Percentiles rank a stretch among this genome's conserved stretches.
Conservation (phyloP, 2,888 invertebrate genomes). For the Oxycera nigricornis region DNA sequence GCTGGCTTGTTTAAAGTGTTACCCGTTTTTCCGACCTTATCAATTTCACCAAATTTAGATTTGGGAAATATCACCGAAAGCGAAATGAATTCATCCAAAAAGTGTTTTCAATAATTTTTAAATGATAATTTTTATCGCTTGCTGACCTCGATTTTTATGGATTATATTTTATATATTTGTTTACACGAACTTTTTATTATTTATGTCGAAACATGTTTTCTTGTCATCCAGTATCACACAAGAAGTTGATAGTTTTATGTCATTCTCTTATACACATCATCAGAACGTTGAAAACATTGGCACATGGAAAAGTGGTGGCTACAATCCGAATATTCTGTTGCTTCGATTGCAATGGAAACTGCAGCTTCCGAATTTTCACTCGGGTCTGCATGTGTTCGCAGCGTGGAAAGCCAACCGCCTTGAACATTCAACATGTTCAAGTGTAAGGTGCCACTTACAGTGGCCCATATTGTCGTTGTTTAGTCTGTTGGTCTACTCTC, state of each 20-base stretch:
- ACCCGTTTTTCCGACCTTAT: conserved; percentile 36
- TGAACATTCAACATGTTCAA: conserved; percentile 36
- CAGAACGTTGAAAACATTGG: no score
- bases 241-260: no score
- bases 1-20: conserved; percentile 31
- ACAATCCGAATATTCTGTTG: no score
- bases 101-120: background rate
- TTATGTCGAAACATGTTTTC: no score
- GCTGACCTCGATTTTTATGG: background rate
- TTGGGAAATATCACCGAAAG: conserved; percentile 32
- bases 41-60: conserved; percentile 24
- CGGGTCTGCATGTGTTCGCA: no score
- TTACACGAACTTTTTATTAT: no score
- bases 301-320: no score
- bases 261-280: no score
- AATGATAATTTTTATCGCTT: background rate
- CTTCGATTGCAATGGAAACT: no score
- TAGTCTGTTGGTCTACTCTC: background rate
- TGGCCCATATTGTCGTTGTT: conserved; percentile 50
- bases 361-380: no score
- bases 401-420: conserved; percentile 19
- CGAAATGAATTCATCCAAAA: conserved; percentile 3
- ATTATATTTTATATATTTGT: background rate
- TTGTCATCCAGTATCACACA: no score
- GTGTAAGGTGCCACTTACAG: conserved; percentile 51